Evolutionary conservation across 2,888 invertebrate species (phyloP), one percentile per base, ranked within the genome.

Genomic region (Lamproptera curius): DNA sequence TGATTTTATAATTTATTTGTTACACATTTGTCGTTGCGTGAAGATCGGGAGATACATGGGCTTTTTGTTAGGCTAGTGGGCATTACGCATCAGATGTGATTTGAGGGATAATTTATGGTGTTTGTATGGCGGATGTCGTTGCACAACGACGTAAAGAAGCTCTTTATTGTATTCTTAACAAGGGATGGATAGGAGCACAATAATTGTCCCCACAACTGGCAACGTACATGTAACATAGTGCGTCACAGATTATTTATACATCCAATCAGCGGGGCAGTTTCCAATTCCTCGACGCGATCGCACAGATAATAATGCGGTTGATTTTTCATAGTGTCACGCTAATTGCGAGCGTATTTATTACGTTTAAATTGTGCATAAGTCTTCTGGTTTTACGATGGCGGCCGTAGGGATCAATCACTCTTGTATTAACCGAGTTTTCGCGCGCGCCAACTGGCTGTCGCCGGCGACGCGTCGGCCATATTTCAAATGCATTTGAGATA

Each of bases 1-100:
- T 86, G 86, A 85, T 86, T 86, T 85, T 76, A 85, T 86, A 87
- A 87, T 87, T 87, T 87, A 87, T 87, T 84, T 86, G 86, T 86
- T 79, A 85, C 85, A 85, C 83, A 86, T 87, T 86, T 85, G 86
- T 86, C 86, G 86, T 85, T 77, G 80, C 87, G 83, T 86, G 86
- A 86, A 86, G 86, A 86, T 85, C 77, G 71, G 69, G 75, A 83
- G 84, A 86, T 85, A 86, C 84, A 82, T 77, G 76, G 71, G 79
- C 81, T 84, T 85, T 86, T 85, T 85, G 82, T 79, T 67, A 73
- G 73, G 67, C 61, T 60, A 74, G 76, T 76, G 76, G 74, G 77
- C 75, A 83, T 78, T 80, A 76, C 76, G 75, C 78, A 80, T 84
- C 82, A 79, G 73, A 82, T 83, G 83, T 85, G 86, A 85, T 87